Conservation (phyloP, 2,113 vertebrate species). For the Pitta sordida region DNA sequence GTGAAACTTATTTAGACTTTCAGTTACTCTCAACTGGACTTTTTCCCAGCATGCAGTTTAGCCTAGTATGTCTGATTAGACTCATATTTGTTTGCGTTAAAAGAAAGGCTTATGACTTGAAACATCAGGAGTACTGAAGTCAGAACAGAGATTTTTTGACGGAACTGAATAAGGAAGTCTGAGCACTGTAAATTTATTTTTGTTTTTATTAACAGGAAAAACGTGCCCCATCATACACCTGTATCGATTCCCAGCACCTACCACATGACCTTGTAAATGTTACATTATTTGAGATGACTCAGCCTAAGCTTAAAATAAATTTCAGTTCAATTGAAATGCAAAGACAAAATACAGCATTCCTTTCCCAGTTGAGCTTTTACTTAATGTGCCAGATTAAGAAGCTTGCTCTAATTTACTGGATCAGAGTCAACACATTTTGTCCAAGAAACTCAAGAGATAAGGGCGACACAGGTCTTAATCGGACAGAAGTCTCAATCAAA, state of each 20-base stretch:
- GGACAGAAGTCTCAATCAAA: slow-evolving; percentile 5
- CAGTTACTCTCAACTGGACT: not conserved
- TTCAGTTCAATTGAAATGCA: slow-evolving; percentile 45
- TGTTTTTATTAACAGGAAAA: not conserved
- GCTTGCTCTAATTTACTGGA: slow-evolving; percentile 26
- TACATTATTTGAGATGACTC: not conserved
- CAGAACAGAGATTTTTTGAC: not conserved
- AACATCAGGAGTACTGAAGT: slow-evolving; percentile 9
- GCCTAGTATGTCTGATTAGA: slow-evolving; percentile 6
- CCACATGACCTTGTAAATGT: not conserved
- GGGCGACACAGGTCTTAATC: not conserved
- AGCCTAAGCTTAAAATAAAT: slow-evolving; percentile 37
- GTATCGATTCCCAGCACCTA: not conserved
- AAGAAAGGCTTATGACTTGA: not conserved
- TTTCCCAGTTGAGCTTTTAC: slow-evolving; percentile 40
- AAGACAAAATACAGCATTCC: slow-evolving; percentile 34
- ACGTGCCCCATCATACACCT: not conserved
- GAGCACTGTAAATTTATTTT: not conserved
- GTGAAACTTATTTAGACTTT: slow-evolving; percentile 9
- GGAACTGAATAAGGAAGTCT: not conserved
- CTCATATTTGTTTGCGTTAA: slow-evolving; percentile 13
- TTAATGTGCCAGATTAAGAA: slow-evolving; percentile 50
- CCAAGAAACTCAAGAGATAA: slow-evolving; percentile 32
- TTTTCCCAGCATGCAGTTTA: slow-evolving; percentile 14
- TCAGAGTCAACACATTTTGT: slow-evolving; percentile 26